Conservation (phyloP, 2,888 invertebrate genomes). For the Aspidiotus rigidus region DNA sequence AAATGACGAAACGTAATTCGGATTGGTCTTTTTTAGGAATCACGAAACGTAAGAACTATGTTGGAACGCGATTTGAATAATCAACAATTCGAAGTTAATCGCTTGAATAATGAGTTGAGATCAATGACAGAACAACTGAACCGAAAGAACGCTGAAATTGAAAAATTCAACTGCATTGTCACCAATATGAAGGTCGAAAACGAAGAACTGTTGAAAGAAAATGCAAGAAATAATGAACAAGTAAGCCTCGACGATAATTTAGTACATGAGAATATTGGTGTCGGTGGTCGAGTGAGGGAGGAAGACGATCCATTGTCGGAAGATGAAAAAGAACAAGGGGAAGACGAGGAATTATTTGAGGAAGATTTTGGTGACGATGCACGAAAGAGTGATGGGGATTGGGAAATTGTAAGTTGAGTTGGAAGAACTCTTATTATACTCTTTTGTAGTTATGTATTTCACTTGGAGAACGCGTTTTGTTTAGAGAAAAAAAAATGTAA, state of each 20-base stretch:
- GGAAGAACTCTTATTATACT: no score
- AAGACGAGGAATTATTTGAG: no score
- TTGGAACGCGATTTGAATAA: conserved; percentile 48
- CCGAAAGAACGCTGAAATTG: conserved; percentile 41
- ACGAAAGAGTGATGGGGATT: no score
- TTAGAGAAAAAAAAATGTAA: no score
- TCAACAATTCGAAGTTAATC: conserved; percentile 46
- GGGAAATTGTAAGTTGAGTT: no score
- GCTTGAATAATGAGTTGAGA: conserved; percentile 51
- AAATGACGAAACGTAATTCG: not conserved
- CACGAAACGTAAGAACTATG: conserved; percentile 47
- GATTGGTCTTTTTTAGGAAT: conserved; percentile 45
- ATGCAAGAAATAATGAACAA: conserved; percentile 35
- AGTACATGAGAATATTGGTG: no score
- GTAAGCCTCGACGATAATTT: conserved; percentile 12
- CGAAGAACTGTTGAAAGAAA: conserved; percentile 36
- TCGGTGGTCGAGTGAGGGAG: no score
- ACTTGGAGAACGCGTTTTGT: no score
- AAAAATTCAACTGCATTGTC: conserved; percentile 29
- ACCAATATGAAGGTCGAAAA: conserved; percentile 34
- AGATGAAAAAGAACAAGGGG: no score
- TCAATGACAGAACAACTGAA: conserved; percentile 45
- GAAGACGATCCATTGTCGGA: no score
- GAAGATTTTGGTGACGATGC: no score
- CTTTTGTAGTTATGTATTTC: no score